These are phyloP conservation scores for Mirza zaza DNA, from an alignment of 2,113 vertebrate genomes.

Conservation along the genomic window DNA sequence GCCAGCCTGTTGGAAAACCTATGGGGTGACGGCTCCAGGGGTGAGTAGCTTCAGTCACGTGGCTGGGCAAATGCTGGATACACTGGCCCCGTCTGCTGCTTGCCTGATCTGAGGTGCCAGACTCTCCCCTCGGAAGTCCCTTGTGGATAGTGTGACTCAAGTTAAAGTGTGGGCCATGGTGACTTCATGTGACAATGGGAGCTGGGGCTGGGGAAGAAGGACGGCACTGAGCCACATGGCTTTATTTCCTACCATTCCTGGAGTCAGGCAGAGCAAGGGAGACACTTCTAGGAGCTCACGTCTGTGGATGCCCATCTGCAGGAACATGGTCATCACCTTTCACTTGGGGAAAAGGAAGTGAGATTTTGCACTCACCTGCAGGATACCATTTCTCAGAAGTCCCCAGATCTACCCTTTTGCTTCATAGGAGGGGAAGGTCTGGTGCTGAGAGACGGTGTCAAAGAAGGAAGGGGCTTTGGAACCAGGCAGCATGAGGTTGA, in stretches of 20 bases:
- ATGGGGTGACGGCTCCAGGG: fast-evolving
- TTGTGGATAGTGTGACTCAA: not conserved
- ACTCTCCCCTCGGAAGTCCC: not conserved
- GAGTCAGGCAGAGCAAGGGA: not conserved
- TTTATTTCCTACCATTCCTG: not conserved
- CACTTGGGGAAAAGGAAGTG: not conserved
- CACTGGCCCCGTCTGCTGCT: not conserved
- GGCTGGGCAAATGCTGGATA: too few species aligned
- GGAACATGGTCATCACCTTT: not conserved
- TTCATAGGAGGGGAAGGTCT: fast-evolving
- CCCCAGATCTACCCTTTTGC: not conserved
- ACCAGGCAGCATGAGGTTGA: not conserved
- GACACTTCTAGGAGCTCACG: not conserved
- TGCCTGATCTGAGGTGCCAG: not conserved
- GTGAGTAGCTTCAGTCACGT: fast-evolving
- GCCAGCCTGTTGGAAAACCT: not conserved
- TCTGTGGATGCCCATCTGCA: not conserved
- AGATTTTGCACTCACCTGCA: not conserved
- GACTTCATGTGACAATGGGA: not conserved
- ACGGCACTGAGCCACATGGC: not conserved
- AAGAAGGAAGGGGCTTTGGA: not conserved
- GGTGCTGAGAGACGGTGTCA: not conserved
- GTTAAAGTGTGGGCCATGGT: not conserved
- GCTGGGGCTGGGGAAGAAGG: not conserved
- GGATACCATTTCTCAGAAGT: not conserved